These are phyloP conservation scores for Sesamia nonagrioides DNA, from an alignment of 1,140 invertebrate genomes.

Conservation along the genomic window DNA sequence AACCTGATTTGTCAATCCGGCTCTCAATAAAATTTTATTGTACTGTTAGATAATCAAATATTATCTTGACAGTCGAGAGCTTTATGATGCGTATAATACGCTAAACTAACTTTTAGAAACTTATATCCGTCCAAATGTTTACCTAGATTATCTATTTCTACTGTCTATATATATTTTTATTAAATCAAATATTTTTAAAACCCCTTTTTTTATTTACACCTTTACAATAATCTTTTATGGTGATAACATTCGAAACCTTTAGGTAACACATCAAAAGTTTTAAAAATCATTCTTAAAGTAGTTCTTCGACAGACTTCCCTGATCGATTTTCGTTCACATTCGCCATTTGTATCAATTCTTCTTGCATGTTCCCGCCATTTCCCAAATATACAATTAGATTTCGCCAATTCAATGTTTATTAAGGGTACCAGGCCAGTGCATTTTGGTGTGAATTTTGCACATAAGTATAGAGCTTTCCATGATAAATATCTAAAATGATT, in stretches of 20 bases:
- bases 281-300: constrained; percentile 74
- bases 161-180: constrained; percentile 32
- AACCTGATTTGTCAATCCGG: too few relatives aligned
- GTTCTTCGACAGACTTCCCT: constrained; percentile 75
- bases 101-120: too few relatives aligned
- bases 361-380: constrained; percentile 80
- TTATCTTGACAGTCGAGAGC: too few relatives aligned
- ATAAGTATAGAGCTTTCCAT: constrained; percentile 80
- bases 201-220: neutral
- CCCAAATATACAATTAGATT: constrained; percentile 83
- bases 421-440: constrained; percentile 73
- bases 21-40: too few relatives aligned
- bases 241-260: constrained; percentile 76
- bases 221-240: constrained; percentile 60
- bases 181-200: constrained; percentile 43
- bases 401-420: constrained; percentile 75
- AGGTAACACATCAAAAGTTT: constrained; percentile 71
- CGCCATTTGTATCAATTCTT: constrained; percentile 69
- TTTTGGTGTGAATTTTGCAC: constrained; percentile 76
- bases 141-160: too few relatives aligned
- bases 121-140: too few relatives aligned
- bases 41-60: too few relatives aligned
- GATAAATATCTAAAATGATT: constrained; percentile 86
- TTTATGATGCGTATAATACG: too few relatives aligned
- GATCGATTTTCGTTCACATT: constrained; percentile 57